Conservation (phyloP, 2,113 vertebrate genomes). For the Micromys minutus region DNA sequence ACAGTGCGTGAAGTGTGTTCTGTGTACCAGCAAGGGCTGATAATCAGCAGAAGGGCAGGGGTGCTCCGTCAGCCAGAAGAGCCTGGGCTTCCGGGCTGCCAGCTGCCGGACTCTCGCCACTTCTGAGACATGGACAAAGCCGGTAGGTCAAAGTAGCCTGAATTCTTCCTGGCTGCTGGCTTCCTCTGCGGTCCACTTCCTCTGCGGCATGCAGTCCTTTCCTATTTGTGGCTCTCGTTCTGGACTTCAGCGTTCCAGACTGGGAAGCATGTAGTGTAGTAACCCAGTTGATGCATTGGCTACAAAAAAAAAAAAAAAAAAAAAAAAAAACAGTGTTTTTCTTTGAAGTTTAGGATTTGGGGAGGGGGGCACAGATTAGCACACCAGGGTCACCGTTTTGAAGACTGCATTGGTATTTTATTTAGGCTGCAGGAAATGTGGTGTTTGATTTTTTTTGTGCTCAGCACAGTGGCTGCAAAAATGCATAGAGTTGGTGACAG, state of each 20-base stretch:
- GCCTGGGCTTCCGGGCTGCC: slow-evolving; percentile 64
- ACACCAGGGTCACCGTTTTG: slow-evolving; percentile 65
- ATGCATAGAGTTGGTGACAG: slow-evolving; percentile 38
- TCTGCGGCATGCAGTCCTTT: slow-evolving; percentile 72
- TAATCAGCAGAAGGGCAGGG: slow-evolving; percentile 85
- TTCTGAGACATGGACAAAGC: slow-evolving; percentile 86
- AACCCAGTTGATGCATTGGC: slow-evolving; percentile 51
- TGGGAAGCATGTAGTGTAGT: slow-evolving; percentile 65
- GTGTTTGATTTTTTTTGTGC: slow-evolving; percentile 63
- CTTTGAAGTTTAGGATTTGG: slow-evolving; percentile 75
- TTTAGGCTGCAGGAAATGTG: slow-evolving; percentile 66
- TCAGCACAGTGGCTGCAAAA: slow-evolving; percentile 68
- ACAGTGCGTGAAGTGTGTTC: slow-evolving; percentile 86
- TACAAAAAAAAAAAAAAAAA: no score
- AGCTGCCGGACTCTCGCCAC: slow-evolving; percentile 79
- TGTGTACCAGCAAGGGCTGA: slow-evolving; percentile 87
- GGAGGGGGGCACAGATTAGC: slow-evolving; percentile 21
- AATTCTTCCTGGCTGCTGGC: slow-evolving; percentile 60
- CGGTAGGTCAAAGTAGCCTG: slow-evolving; percentile 86
- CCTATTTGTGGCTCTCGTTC: slow-evolving; percentile 69
- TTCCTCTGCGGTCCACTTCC: slow-evolving; percentile 65
- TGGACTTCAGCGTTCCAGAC: slow-evolving; percentile 69
- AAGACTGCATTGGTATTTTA: slow-evolving; percentile 69
- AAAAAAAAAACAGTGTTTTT: neutral
- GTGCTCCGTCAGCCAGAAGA: slow-evolving; percentile 80